Conservation (phyloP, 1,140 invertebrate species). For the Sarcophaga bullata region DNA sequence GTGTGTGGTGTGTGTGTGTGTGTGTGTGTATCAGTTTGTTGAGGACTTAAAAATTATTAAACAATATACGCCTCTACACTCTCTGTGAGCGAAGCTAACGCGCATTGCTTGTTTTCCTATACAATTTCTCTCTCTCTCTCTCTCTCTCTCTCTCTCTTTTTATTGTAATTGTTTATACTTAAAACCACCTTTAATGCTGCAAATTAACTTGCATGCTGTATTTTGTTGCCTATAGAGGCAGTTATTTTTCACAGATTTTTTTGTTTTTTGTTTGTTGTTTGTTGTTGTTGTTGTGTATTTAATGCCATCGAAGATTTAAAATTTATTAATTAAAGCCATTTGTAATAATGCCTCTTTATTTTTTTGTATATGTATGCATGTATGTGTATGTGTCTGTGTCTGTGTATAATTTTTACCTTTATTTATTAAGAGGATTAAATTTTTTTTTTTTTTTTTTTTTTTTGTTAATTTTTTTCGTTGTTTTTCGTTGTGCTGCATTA, state of each 20-base stretch:
- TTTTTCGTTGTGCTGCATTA: neutral
- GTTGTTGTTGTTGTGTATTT: neutral
- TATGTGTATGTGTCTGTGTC: too few relatives aligned
- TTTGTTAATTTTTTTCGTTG: neutral
- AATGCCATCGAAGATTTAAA: neutral
- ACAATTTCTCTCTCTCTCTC: neutral
- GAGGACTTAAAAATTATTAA: neutral
- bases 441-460: too few relatives aligned
- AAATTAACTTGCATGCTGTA: constrained; percentile 43
- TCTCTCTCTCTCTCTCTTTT: neutral
- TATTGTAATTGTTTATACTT: neutral
- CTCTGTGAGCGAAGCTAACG: neutral
- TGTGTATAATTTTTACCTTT: neutral
- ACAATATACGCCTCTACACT: constrained; percentile 39
- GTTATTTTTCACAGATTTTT: too few relatives aligned
- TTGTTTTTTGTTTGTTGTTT: constrained; percentile 1
- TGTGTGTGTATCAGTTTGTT: too few relatives aligned
- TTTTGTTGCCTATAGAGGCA: neutral
- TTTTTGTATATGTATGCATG: too few relatives aligned
- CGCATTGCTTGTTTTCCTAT: neutral
- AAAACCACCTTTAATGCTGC: constrained; percentile 28
- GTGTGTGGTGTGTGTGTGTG: too few relatives aligned
- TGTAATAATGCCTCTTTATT: neutral
- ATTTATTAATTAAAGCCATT: constrained; percentile 25
- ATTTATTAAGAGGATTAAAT: constrained; percentile 14